phyloP scores from a whole-genome alignment of 2,797 vertebrate species.

The Champsocephalus esox region DNA sequence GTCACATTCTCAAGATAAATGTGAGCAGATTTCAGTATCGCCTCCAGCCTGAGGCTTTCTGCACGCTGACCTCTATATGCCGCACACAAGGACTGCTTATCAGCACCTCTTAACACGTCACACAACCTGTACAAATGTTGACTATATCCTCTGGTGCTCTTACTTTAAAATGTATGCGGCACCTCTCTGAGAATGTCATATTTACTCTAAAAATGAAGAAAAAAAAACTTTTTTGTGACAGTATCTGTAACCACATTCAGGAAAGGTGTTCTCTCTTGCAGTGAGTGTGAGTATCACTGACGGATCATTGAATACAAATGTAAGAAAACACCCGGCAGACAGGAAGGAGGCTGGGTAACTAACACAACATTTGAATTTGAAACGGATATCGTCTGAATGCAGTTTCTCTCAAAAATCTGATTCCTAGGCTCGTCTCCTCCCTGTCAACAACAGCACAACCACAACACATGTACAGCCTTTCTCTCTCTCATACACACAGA shows the following conservation, averaged over 20 bases:
- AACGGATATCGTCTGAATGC: constrained; percentile 53
- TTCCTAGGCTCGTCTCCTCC: constrained; percentile 52
- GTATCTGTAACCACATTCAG: constrained; percentile 43
- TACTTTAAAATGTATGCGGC: constrained; percentile 2
- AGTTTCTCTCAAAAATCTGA: constrained; percentile 56
- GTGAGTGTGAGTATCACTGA: constrained; percentile 37
- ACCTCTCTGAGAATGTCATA: constrained; percentile 23
- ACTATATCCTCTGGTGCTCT: constrained; percentile 4
- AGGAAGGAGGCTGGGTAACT: constrained; percentile 11
- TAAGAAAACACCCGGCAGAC: constrained; percentile 54
- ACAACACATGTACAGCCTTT: constrained; percentile 12
- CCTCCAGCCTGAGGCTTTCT: constrained; percentile 25
- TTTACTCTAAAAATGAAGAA: constrained; percentile 12
- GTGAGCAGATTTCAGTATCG: constrained; percentile 39
- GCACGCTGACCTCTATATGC: constrained; percentile 38
- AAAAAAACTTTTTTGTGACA: constrained; percentile 17
- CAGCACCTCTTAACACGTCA: constrained; percentile 22
- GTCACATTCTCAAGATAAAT: constrained; percentile 54
- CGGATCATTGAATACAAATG: constrained; percentile 68
- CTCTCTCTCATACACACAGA: background rate
- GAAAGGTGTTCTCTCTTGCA: constrained; percentile 29
- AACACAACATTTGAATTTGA: constrained; percentile 64
- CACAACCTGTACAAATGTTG: constrained; percentile 18
- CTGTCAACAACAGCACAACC: constrained; percentile 43
- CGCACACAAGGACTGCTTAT: constrained; percentile 56